A percentile compares a stretch with the other conserved stretches of the same genome.
Evolutionary conservation across 2,113 vertebrate genomes (phyloP).

Genomic region (Tragelaphus imberbis): DNA sequence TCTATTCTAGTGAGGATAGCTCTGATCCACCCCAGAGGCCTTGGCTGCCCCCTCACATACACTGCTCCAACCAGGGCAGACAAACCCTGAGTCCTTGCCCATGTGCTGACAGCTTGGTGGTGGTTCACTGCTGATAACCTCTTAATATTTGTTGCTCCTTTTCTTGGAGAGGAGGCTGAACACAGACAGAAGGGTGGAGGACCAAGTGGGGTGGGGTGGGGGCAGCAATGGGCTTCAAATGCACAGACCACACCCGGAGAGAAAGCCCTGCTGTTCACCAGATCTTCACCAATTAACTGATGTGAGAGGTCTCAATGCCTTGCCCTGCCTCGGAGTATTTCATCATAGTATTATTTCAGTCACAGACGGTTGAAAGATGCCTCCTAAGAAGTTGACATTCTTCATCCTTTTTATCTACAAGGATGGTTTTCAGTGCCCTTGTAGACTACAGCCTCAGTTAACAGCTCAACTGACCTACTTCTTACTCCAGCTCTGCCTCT

Average conservation of each 20-base stretch:
- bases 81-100: neutral
- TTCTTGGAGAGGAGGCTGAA: neutral
- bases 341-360: neutral
- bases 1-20: neutral
- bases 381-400: neutral
- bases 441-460: neutral
- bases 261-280: neutral
- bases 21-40: neutral
- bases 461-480: neutral
- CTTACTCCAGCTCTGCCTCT: neutral
- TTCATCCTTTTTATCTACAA: neutral
- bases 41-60: neutral
- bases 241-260: neutral
- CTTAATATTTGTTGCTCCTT: neutral
- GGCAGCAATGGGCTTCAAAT: neutral
- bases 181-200: neutral
- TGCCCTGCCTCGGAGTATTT: neutral
- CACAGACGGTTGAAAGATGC: neutral
- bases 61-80: neutral
- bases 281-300: neutral
- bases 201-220: neutral
- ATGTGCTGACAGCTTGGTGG: neutral
- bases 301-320: neutral
- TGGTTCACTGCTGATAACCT: neutral
- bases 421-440: neutral